Percentiles rank a stretch among this genome's conserved stretches.
phyloP scores from a whole-genome alignment of 1,140 invertebrate species.

The Berghia stephanieae region DNA sequence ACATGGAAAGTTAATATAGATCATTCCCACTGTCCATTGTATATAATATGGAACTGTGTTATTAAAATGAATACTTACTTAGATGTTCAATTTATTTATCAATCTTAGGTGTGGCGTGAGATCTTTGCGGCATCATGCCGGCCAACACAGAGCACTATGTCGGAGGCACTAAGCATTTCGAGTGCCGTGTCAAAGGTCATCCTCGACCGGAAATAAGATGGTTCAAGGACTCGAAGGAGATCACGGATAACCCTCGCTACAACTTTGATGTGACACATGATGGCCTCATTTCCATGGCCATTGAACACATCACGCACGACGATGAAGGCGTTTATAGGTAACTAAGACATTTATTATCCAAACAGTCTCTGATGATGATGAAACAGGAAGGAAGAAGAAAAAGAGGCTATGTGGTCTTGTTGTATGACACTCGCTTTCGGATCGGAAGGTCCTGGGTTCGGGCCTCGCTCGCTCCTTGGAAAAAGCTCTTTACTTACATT shows the following conservation, averaged over 20 bases:
- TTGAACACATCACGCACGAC: conserved; percentile 49
- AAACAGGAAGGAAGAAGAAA: too few species aligned
- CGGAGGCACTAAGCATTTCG: conserved; percentile 58
- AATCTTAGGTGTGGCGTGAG: background rate
- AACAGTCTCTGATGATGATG: too few species aligned
- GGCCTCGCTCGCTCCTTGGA: too few species aligned
- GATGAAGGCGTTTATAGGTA: conserved; percentile 54
- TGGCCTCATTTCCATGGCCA: conserved; percentile 59
- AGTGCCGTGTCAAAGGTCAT: conserved; percentile 61
- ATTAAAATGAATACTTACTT: background rate
- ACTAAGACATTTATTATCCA: too few species aligned
- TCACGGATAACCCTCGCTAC: conserved; percentile 53
- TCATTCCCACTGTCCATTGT: background rate
- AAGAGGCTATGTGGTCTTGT: too few species aligned
- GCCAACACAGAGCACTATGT: conserved; percentile 55
- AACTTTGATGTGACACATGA: conserved; percentile 48
- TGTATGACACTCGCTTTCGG: too few species aligned
- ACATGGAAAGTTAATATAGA: background rate
- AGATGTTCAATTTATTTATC: too few species aligned
- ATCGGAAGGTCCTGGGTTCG: too few species aligned
- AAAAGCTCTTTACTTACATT: too few species aligned
- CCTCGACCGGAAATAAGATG: conserved; percentile 57
- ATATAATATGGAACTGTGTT: background rate
- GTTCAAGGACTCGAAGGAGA: conserved; percentile 62
- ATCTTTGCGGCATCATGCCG: conserved; percentile 40